A percentile compares a stretch with the other conserved stretches of the same genome.
Evolutionary conservation across 2,113 vertebrate genomes (phyloP).

Genomic region (Percina caprodes): DNA sequence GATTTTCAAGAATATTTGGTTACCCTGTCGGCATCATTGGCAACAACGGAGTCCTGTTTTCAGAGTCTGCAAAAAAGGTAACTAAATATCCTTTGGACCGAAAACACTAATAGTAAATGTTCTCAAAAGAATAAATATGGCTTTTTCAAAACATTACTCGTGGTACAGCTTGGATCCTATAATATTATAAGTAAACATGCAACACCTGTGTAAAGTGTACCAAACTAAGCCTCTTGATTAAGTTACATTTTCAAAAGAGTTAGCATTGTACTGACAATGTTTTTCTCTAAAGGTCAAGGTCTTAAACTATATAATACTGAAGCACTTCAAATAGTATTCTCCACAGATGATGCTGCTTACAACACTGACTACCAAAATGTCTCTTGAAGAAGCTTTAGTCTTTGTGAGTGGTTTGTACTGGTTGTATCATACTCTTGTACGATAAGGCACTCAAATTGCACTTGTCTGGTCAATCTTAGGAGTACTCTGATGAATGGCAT

Average conservation of each 20-base stretch:
- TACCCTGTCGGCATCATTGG: slow-evolving; percentile 97
- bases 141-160: neutral
- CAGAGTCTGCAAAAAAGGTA: slow-evolving; percentile 98
- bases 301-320: slow-evolving; percentile 12
- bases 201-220: slow-evolving; percentile 1
- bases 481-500: slow-evolving; percentile 44
- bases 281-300: slow-evolving; percentile 59
- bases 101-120: neutral
- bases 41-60: slow-evolving; percentile 98
- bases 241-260: slow-evolving; percentile 4
- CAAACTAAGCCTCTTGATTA: slow-evolving; percentile 16
- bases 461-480: slow-evolving; percentile 36
- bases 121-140: neutral
- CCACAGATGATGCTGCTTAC: slow-evolving; percentile 23
- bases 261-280: neutral
- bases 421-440: neutral
- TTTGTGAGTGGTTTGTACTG: slow-evolving; percentile 36
- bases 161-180: neutral
- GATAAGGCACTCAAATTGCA: slow-evolving; percentile 54
- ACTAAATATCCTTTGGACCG: slow-evolving; percentile 14
- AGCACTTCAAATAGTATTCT: slow-evolving; percentile 16
- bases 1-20: slow-evolving; percentile 96
- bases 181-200: neutral
- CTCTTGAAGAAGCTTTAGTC: slow-evolving; percentile 38
- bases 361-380: slow-evolving; percentile 34